Conservation (phyloP, 2,113 vertebrate genomes). For the Todiramphus saurophagus region DNA sequence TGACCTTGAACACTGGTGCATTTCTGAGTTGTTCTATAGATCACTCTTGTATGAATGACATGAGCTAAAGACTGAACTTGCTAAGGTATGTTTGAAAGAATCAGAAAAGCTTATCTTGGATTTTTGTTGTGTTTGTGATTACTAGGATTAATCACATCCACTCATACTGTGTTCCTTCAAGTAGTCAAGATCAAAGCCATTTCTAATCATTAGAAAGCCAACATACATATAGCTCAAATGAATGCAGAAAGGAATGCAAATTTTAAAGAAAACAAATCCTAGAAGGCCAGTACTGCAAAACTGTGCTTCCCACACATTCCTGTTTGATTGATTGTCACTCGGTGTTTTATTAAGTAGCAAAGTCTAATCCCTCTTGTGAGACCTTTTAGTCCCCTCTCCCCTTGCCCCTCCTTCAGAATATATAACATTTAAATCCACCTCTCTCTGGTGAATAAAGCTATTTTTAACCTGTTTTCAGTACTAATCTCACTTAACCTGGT, state of each 20-base stretch:
- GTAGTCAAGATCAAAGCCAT: slow-evolving; percentile 55
- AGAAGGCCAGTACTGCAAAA: slow-evolving; percentile 10
- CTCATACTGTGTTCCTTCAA: slow-evolving; percentile 29
- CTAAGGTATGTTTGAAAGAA: neutral
- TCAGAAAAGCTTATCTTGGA: neutral
- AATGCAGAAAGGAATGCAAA: slow-evolving; percentile 13
- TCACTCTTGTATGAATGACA: neutral
- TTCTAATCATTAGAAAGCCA: slow-evolving; percentile 37
- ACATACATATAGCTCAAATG: neutral
- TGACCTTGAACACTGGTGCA: neutral
- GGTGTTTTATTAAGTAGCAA: slow-evolving; percentile 41
- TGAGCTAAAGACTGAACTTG: neutral
- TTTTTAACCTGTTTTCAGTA: slow-evolving; percentile 35
- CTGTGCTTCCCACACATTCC: neutral
- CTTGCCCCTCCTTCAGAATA: neutral
- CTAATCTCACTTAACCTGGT: slow-evolving; percentile 38
- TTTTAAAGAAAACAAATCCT: slow-evolving; percentile 30
- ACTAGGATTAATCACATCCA: neutral
- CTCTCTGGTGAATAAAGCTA: neutral
- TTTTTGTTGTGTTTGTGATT: slow-evolving; percentile 36
- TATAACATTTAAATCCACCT: neutral
- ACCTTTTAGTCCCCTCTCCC: neutral
- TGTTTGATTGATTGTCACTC: slow-evolving; percentile 34
- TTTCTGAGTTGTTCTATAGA: neutral
- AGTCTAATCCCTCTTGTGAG: slow-evolving; percentile 34